phyloP scores from a whole-genome alignment of 1,140 invertebrate genomes.

The Procambarus clarkii region DNA sequence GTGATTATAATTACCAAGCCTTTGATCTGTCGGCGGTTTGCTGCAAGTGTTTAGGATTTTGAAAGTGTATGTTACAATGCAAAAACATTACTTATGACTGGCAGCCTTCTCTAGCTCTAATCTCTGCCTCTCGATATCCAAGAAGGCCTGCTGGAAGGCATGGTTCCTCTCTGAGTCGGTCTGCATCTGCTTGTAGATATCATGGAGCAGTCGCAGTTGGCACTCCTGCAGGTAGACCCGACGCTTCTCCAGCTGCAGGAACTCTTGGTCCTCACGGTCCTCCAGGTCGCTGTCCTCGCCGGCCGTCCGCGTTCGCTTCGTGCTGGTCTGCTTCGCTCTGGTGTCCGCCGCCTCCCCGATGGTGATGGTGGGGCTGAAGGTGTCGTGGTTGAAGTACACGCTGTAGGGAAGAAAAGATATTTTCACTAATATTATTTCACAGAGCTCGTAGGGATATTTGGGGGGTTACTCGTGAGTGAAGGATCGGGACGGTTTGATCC shows the following conservation, averaged over 20 bases:
- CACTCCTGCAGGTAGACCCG: conserved; percentile 5
- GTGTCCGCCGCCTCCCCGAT: background rate
- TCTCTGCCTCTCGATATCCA: conserved; percentile 5
- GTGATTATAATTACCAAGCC: no score
- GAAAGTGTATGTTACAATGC: no score
- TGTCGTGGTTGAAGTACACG: background rate
- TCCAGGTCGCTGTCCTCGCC: background rate
- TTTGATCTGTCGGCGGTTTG: no score
- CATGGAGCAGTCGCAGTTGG: conserved; percentile 1
- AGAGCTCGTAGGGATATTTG: no score
- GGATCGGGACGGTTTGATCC: no score
- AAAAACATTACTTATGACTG: background rate
- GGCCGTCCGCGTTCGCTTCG: background rate
- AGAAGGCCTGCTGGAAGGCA: conserved; percentile 7
- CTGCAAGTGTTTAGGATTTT: no score
- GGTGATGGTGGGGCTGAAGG: background rate
- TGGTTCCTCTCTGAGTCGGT: conserved; percentile 7
- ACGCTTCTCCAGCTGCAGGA: conserved; percentile 9
- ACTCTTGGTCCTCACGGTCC: background rate
- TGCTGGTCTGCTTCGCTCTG: background rate
- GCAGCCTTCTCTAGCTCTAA: background rate
- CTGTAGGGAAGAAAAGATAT: background rate
- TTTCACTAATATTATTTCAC: no score
- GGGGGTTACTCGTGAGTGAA: no score
- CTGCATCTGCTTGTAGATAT: conserved; percentile 4